Conservation (phyloP, 1,140 invertebrate species). For the Condylostylus longicornis region DNA sequence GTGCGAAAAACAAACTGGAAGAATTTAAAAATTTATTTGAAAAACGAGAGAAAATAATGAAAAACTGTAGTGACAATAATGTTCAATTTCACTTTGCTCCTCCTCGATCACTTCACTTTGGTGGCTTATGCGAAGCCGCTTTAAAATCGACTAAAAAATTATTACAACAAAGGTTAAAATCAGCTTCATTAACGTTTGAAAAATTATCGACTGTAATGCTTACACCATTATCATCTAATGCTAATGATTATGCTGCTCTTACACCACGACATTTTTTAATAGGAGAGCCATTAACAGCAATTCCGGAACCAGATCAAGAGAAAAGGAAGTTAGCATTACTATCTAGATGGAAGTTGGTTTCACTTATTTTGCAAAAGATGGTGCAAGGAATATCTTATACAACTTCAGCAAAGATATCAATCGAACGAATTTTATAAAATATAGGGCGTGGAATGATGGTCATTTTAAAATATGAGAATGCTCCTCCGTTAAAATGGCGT, state of each 20-base stretch:
- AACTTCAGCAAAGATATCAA: slow-evolving; percentile 17
- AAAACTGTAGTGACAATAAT: not conserved
- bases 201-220: slow-evolving; percentile 19
- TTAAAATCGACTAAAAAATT: not conserved
- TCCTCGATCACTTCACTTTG: not conserved
- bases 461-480: slow-evolving; percentile 10
- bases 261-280: slow-evolving; percentile 27
- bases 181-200: slow-evolving; percentile 9
- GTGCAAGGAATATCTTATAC: slow-evolving; percentile 13
- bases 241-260: slow-evolving; percentile 14
- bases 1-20: slow-evolving; percentile 6
- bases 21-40: not conserved
- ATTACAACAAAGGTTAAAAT: slow-evolving; percentile 6
- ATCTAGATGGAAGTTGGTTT: not conserved
- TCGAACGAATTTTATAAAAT: too few relatives aligned
- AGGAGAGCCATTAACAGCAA: slow-evolving; percentile 14
- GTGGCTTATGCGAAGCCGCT: not conserved
- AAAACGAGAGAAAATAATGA: not conserved
- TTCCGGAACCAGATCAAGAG: slow-evolving; percentile 11
- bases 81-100: slow-evolving; percentile 6
- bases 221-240: slow-evolving; percentile 13
- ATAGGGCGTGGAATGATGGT: slow-evolving; percentile 10
- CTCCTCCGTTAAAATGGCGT: slow-evolving; percentile 14
- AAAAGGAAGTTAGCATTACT: too few relatives aligned
- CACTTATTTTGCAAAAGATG: slow-evolving; percentile 15